Conservation (phyloP, 2,888 invertebrate species). For the Mycalesis mineus region DNA sequence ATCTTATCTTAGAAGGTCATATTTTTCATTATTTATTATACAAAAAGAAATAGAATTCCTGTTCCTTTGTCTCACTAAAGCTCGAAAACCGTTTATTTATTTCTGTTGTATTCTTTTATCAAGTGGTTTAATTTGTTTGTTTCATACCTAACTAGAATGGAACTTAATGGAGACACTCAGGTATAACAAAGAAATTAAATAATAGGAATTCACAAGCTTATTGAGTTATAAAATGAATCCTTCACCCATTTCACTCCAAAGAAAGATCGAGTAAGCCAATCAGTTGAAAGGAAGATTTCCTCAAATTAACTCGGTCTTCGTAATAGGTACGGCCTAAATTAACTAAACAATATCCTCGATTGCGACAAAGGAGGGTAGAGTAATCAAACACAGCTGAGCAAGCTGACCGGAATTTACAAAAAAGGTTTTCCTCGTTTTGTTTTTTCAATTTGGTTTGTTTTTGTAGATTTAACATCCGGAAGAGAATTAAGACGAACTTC, state of each 20-base stretch:
- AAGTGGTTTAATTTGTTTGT: no score
- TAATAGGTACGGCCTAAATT: conserved; percentile 16
- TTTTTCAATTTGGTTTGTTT: conserved; percentile 15
- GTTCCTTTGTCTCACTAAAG: no score
- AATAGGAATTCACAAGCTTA: not conserved
- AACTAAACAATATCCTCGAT: conserved; percentile 20
- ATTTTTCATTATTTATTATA: no score
- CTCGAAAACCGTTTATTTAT: no score
- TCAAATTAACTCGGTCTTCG: conserved; percentile 18
- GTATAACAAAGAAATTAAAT: no score
- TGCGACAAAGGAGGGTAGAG: conserved; percentile 14
- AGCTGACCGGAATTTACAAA: conserved; percentile 15
- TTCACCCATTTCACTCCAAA: conserved; percentile 6
- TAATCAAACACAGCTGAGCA: conserved; percentile 5
- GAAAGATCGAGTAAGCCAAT: conserved; percentile 16
- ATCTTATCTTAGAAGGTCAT: no score
- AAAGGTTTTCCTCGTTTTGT: conserved; percentile 14
- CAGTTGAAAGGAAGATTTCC: conserved; percentile 19
- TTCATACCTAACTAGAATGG: no score
- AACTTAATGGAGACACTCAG: no score
- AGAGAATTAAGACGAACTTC: no score
- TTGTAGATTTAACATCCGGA: not conserved
- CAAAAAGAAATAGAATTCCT: no score
- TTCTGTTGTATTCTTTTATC: no score
- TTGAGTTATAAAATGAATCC: conserved; percentile 12